Percentiles rank a stretch among this genome's conserved stretches.
Evolutionary conservation across 2,113 vertebrate species (phyloP).

Genomic region (Pseudorasbora parva): DNA sequence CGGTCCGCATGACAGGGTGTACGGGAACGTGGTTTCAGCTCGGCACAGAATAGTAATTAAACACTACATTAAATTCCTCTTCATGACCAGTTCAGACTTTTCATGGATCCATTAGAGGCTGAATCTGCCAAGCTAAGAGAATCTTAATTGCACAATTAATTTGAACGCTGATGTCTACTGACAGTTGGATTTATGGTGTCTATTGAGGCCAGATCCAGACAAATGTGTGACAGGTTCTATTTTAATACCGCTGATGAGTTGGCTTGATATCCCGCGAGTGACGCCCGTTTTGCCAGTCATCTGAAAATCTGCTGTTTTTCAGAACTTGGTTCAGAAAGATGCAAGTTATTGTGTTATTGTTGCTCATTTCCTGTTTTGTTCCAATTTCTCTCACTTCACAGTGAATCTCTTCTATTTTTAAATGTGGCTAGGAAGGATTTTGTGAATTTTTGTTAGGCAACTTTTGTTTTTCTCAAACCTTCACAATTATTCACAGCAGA

Average conservation of each 20-base stretch:
- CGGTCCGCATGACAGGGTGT: conserved; percentile 62
- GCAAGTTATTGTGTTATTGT: conserved; percentile 12
- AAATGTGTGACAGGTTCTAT: conserved; percentile 66
- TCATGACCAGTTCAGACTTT: conserved; percentile 78
- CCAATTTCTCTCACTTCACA: neutral
- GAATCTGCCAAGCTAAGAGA: conserved; percentile 76
- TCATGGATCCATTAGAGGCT: conserved; percentile 79
- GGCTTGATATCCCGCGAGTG: conserved; percentile 29
- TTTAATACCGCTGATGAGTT: conserved; percentile 70
- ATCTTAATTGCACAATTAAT: conserved; percentile 82
- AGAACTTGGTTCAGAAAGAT: neutral
- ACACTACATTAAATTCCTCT: conserved; percentile 79
- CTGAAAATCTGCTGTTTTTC: neutral
- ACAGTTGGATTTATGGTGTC: conserved; percentile 72
- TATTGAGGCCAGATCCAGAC: conserved; percentile 60
- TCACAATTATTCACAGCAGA: conserved; percentile 62
- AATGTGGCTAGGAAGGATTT: neutral
- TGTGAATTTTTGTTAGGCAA: neutral
- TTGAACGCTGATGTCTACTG: conserved; percentile 73
- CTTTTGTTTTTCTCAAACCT: conserved; percentile 55
- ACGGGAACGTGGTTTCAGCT: conserved; percentile 59
- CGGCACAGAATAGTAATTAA: conserved; percentile 77
- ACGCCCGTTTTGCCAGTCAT: neutral
- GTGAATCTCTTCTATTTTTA: neutral
- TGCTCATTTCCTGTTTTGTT: neutral